Evolutionary conservation across 2,888 invertebrate species (phyloP).

Genomic region (Lordiphosa andalusiaca): DNA sequence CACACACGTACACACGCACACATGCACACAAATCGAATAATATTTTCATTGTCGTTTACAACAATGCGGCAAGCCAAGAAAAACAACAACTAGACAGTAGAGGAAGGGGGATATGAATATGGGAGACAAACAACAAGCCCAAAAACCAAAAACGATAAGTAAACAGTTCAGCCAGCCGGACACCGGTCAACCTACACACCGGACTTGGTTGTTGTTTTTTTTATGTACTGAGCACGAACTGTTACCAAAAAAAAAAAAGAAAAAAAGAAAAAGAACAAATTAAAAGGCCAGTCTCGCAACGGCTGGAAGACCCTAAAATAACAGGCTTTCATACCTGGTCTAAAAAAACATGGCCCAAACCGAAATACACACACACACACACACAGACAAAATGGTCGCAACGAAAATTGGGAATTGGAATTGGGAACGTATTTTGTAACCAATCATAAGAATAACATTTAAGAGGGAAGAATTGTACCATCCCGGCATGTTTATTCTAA

Average conservation of each 20-base stretch:
- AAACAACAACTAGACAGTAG: slow-evolving; percentile 31
- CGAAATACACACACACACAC: slow-evolving; percentile 5
- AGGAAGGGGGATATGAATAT: slow-evolving; percentile 26
- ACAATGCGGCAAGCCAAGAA: slow-evolving; percentile 58
- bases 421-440: slow-evolving; percentile 60
- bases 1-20: slow-evolving; percentile 26
- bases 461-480: slow-evolving; percentile 44
- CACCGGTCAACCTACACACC: slow-evolving; percentile 25
- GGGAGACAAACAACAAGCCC: slow-evolving; percentile 55
- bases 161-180: slow-evolving; percentile 52
- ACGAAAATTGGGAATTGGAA: slow-evolving; percentile 10
- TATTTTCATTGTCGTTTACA: slow-evolving; percentile 68
- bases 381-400: slow-evolving; percentile 55
- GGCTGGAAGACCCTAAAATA: slow-evolving; percentile 64
- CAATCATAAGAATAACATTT: slow-evolving; percentile 70
- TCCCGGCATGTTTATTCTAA: slow-evolving; percentile 71
- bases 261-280: slow-evolving; percentile 47
- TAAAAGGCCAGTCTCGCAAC: slow-evolving; percentile 46
- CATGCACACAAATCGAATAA: slow-evolving; percentile 65
- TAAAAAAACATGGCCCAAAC: slow-evolving; percentile 69
- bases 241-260: slow-evolving; percentile 71
- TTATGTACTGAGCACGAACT: slow-evolving; percentile 53
- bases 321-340: slow-evolving; percentile 49
- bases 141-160: slow-evolving; percentile 62
- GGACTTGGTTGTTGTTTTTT: slow-evolving; percentile 27